These are phyloP conservation scores for Aproaerema taeniolella DNA, from an alignment of 2,888 invertebrate species.

Conservation along the genomic window DNA sequence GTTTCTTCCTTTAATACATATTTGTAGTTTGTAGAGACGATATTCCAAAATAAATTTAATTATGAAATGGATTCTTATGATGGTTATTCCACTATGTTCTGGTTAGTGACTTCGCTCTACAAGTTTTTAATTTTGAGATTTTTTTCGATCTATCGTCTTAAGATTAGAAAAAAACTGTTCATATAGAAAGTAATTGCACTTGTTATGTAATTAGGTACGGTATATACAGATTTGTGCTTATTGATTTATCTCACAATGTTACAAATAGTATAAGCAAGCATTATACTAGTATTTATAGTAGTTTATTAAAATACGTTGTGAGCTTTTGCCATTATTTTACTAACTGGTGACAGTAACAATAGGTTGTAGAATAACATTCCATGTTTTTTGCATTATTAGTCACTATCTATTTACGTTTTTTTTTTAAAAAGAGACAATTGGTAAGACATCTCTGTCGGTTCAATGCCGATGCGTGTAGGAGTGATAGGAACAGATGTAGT, in stretches of 20 bases:
- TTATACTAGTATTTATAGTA: conserved; percentile 20
- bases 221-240: conserved; percentile 9
- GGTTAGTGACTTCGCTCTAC: conserved; percentile 52
- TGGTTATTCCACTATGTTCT: conserved; percentile 54
- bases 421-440: too few species aligned
- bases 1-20: conserved; percentile 38
- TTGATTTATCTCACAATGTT: conserved; percentile 14
- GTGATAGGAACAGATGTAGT: conserved; percentile 5
- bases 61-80: conserved; percentile 53
- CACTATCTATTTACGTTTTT: conserved; percentile 7
- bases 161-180: too few species aligned
- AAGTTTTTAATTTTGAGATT: conserved; percentile 7
- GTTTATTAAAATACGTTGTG: conserved; percentile 16
- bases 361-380: conserved; percentile 67
- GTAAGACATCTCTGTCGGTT: conserved; percentile 1
- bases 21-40: conserved; percentile 36
- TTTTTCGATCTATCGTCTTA: conserved; percentile 4
- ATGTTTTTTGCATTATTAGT: conserved; percentile 26
- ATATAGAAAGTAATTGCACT: conserved; percentile 21
- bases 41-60: conserved; percentile 30
- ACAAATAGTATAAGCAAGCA: not conserved
- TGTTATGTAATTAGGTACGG: conserved; percentile 31
- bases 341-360: conserved; percentile 40
- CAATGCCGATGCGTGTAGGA: not conserved
- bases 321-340: conserved; percentile 31